phyloP scores from a whole-genome alignment of 35 echinoderm and acorn worm genomes.

The Acanthaster planci region DNA sequence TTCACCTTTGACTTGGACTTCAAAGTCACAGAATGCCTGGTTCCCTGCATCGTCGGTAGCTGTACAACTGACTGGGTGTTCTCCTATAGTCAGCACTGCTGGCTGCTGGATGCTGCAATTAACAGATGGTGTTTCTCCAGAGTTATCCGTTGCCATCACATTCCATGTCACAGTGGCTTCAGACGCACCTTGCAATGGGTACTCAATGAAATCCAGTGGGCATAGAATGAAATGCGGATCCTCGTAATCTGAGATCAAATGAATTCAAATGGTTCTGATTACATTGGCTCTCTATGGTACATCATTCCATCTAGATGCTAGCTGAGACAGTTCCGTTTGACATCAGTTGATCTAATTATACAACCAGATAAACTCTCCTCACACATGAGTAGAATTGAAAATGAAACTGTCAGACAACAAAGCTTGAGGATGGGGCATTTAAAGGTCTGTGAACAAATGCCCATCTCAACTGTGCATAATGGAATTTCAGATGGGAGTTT shows the following conservation, averaged over 20 bases:
- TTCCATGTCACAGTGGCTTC: conserved; percentile 43
- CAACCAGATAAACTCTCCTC: no score
- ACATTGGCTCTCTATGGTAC: no score
- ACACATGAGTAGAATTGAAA: no score
- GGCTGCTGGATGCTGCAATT: conserved; percentile 34
- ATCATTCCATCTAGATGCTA: no score
- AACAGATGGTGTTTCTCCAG: not conserved
- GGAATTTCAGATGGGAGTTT: no score
- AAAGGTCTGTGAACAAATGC: no score
- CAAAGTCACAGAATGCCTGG: conserved; percentile 45
- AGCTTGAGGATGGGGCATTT: no score
- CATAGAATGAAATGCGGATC: conserved; percentile 41
- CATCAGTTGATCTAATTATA: no score
- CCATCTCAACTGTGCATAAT: no score
- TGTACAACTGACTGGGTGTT: conserved; percentile 42
- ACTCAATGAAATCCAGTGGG: conserved; percentile 38
- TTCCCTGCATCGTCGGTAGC: conserved; percentile 56
- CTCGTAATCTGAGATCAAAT: conserved; percentile 40
- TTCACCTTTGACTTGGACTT: conserved; percentile 57
- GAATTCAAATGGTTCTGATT: no score
- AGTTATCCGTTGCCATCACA: conserved; percentile 55
- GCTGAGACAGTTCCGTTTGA: no score
- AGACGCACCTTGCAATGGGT: not conserved
- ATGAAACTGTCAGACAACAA: no score
- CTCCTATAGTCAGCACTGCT: conserved; percentile 19